Evolutionary conservation across 92 coral and sea anemone species (phyloP), one percentile per base, ranked within the genome.

Genomic region (Plumapathes pennacea): DNA sequence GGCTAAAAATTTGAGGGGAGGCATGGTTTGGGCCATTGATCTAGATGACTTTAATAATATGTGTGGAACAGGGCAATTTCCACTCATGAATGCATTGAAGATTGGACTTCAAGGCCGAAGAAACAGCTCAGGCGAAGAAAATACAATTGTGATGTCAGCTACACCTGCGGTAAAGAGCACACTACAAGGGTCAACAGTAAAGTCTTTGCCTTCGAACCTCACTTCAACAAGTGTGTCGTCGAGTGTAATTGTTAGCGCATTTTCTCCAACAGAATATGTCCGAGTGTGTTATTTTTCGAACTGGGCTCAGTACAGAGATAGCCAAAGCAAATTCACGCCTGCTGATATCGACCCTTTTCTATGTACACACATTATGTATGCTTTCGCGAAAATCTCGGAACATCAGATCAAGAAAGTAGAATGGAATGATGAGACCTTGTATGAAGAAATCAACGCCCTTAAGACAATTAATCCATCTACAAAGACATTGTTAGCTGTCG

Each of bases 271-370:
- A n/a, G n/a, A n/a, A n/a, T n/a, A n/a, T n/a, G n/a, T n/a, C 26
- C 62, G 97, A 19, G 89, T 89, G 7, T 89, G 97, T 55, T 89
- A 89, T 31, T 89, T 75, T 77, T 80, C 97, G 0, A 89, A 81
- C 81, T 89, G 97, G 97, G 89, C 97, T 0, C 97, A 85, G 54
- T 85, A 89, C 48, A 64, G 97, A 37, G 62, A 78, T 0, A 40
- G 23, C 4, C 60, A 34, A 4, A 75, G 59, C 40, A 85, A 72
- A 46, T 89, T 59, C 42, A 34, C 72, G 30, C 86, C 89, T 0
- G 62, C 55, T 0, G 57, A 89, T 25, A 54, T 89, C 49, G 97
- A 85, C 61, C 86, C 95, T 1, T 69, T 50, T 14, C 78, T 89
- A 19, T 89, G 97, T 27, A 89, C 97, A 22, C 97, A 89, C 28